Conservation (phyloP, 2,797 vertebrate species). For the Natrix natrix region DNA sequence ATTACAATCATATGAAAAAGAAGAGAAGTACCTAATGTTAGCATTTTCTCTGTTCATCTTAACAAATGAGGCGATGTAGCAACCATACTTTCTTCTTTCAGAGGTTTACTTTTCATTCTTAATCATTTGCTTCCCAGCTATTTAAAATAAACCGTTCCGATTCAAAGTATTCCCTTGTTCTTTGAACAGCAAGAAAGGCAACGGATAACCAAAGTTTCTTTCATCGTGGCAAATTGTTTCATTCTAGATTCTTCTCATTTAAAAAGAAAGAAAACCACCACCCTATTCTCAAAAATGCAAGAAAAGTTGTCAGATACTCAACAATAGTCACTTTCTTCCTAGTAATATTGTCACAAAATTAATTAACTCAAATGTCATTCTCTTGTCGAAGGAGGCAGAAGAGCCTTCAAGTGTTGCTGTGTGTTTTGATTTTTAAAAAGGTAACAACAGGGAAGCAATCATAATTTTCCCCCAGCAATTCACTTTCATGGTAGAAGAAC, state of each 20-base stretch:
- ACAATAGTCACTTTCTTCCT: constrained; percentile 51
- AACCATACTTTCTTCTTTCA: neutral
- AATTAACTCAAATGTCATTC: constrained; percentile 70
- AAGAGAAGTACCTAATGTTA: neutral
- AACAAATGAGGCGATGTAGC: constrained; percentile 6
- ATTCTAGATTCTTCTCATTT: constrained; percentile 43
- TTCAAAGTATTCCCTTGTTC: constrained; percentile 40
- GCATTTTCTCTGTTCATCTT: constrained; percentile 30
- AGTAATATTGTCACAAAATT: constrained; percentile 60
- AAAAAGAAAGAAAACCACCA: neutral
- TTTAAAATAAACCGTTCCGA: constrained; percentile 48
- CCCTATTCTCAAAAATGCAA: constrained; percentile 49
- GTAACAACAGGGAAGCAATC: constrained; percentile 59
- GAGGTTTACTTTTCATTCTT: constrained; percentile 30
- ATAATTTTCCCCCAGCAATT: constrained; percentile 54
- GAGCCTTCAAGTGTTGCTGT: constrained; percentile 65
- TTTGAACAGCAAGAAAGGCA: constrained; percentile 22
- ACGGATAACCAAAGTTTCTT: constrained; percentile 44
- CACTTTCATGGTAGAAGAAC: constrained; percentile 53
- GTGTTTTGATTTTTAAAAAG: constrained; percentile 67
- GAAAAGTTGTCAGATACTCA: constrained; percentile 53
- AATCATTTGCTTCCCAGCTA: constrained; percentile 27
- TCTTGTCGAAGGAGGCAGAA: constrained; percentile 58
- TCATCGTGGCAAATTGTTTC: constrained; percentile 44
- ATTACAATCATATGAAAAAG: neutral